These are phyloP conservation scores for Lichenostomus cassidix DNA, from an alignment of 2,113 vertebrate genomes.

Conservation along the genomic window DNA sequence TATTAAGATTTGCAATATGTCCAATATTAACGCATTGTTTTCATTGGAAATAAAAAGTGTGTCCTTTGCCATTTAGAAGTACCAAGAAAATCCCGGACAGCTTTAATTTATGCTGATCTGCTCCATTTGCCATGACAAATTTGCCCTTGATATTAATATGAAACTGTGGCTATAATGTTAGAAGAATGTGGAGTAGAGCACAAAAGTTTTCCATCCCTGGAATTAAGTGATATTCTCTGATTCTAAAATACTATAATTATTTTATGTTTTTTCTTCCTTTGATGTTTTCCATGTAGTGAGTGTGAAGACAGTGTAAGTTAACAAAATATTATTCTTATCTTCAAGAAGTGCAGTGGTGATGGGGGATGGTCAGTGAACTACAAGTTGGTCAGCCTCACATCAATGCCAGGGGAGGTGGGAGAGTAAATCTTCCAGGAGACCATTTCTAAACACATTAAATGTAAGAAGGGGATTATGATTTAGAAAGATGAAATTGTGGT, in stretches of 20 bases:
- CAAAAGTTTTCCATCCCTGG: not conserved
- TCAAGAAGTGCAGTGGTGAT: not conserved
- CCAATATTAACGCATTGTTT: not conserved
- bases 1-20: not conserved
- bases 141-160: not conserved
- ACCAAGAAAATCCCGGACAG: not conserved
- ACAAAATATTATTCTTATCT: not conserved
- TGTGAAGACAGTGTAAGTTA: not conserved
- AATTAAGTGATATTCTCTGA: not conserved
- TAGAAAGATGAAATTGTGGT: not conserved
- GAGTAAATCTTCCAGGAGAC: not conserved
- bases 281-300: not conserved
- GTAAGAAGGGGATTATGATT: not conserved
- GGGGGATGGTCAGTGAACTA: not conserved
- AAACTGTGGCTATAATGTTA: not conserved
- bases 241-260: not conserved
- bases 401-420: not conserved
- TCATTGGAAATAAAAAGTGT: not conserved
- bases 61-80: not conserved
- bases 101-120: not conserved
- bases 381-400: not conserved
- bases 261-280: not conserved
- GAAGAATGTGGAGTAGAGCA: not conserved
- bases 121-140: not conserved
- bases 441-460: not conserved